These are phyloP conservation scores for Sapayoa aenigma DNA, from an alignment of 2,113 vertebrate species.

Conservation along the genomic window DNA sequence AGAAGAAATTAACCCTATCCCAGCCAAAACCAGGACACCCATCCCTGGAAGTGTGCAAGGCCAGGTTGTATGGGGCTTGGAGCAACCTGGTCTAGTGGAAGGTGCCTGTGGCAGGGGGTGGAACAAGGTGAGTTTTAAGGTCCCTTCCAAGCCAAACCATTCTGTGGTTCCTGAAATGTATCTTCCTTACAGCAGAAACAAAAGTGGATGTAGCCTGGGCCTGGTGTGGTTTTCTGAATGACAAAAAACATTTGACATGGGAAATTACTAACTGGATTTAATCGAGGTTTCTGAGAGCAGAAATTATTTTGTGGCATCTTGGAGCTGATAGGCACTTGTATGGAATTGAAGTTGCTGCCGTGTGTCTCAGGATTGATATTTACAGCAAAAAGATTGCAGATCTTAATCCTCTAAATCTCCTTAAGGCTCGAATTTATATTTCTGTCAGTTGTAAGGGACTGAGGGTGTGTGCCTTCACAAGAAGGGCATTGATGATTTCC, in stretches of 20 bases:
- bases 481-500: not conserved
- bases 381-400: not conserved
- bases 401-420: not conserved
- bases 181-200: not conserved
- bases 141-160: not conserved
- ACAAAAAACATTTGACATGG: not conserved
- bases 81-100: not conserved
- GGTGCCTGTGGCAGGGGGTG: not conserved
- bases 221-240: not conserved
- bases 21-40: not conserved
- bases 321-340: not conserved
- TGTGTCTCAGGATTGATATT: not conserved
- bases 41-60: not conserved
- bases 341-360: not conserved
- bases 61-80: not conserved
- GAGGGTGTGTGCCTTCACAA: not conserved
- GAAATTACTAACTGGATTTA: not conserved
- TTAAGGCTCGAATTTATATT: not conserved
- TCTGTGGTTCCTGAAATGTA: not conserved
- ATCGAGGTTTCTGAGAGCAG: not conserved
- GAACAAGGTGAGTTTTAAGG: not conserved
- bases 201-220: not conserved
- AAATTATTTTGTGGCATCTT: not conserved
- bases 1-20: not conserved
- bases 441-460: not conserved